Evolutionary conservation across 1,140 invertebrate species (phyloP), one percentile per base, ranked within the genome.

Genomic region (Bathynomus jamesi): DNA sequence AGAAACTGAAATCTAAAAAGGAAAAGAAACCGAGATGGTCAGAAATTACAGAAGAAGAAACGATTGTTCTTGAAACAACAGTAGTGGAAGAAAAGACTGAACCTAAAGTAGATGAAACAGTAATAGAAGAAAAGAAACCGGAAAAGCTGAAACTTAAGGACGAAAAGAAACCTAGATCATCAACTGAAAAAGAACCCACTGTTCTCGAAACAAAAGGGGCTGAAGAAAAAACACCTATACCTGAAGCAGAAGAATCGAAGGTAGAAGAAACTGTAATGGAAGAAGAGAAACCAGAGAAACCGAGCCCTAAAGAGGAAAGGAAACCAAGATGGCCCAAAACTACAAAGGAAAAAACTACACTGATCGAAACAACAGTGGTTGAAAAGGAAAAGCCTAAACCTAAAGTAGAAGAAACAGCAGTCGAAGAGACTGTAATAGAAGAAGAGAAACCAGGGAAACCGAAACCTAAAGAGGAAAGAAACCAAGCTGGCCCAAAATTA

Each of bases 191-290:
- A 8, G 69, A 60, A 24, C 32, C 63, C 24, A 53, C 53, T 62
- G 40, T 63, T 61, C 62, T 30, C 24, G 24, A 67, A 70, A 11
- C 25, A n/a, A 46, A 61, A 70, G 61, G 64, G 27, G 63, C 32
- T 11, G 27, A 64, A 21, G 46, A 40, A 27, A 24, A 30, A 32
- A 32, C 70, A 63, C n/a, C 65, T 40, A 70, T 74, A 61, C 67
- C 74, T 28, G 67, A 73, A 61, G 25, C 24, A 17, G 70, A 40
- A 46, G 69, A 65, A 68, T 46, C 72, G 60, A 77, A 70, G 64
- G 71, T 24, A 71, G 69, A 61, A 62, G 65, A 69, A 32, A 71
- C 29, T 30, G 71, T 66, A 29, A 53, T 63, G 65, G 65, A 25
- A 64, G 63, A 62, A 4, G 69, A 69, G n/a, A n/a, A n/a, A n/a